A percentile compares a stretch with the other conserved stretches of the same genome.
These are phyloP conservation scores for Pachymerium ferrugineum DNA, from an alignment of 2,888 invertebrate genomes.

Conservation along the genomic window DNA sequence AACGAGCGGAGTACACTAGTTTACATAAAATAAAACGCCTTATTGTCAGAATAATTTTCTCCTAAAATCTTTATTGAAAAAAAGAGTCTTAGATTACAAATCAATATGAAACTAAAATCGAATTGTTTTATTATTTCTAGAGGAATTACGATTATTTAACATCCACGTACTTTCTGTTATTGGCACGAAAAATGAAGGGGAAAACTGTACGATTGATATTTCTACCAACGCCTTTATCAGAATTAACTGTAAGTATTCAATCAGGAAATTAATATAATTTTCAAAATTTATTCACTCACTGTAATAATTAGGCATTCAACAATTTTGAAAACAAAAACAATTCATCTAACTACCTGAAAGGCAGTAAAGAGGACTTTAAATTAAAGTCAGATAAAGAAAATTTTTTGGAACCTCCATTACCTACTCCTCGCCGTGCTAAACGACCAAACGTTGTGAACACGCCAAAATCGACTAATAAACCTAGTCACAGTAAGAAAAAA, in stretches of 20 bases:
- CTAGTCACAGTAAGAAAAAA: background rate
- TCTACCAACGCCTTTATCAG: background rate
- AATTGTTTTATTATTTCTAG: conserved; percentile 41
- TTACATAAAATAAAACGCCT: no score
- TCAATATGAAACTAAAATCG: no score
- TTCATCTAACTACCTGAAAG: no score
- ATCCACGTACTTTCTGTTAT: conserved; percentile 65
- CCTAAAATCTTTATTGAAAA: background rate
- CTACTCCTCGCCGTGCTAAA: conserved; percentile 44
- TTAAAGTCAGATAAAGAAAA: conserved; percentile 39
- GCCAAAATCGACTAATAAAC: conserved; percentile 34
- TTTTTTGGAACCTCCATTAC: conserved; percentile 45
- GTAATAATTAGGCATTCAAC: background rate
- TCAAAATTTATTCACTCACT: background rate
- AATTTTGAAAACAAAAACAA: background rate
- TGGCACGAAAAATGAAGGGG: conserved; percentile 52
- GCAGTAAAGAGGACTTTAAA: conserved; percentile 24
- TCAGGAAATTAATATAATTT: background rate
- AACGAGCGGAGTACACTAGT: no score
- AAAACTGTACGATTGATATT: background rate
- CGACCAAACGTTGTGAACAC: conserved; percentile 30
- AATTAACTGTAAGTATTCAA: background rate
- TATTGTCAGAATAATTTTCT: no score
- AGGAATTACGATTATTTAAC: conserved; percentile 66
- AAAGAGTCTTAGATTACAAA: no score